phyloP scores from a whole-genome alignment of 2,113 vertebrate species.

The Spilogale gracilis region DNA sequence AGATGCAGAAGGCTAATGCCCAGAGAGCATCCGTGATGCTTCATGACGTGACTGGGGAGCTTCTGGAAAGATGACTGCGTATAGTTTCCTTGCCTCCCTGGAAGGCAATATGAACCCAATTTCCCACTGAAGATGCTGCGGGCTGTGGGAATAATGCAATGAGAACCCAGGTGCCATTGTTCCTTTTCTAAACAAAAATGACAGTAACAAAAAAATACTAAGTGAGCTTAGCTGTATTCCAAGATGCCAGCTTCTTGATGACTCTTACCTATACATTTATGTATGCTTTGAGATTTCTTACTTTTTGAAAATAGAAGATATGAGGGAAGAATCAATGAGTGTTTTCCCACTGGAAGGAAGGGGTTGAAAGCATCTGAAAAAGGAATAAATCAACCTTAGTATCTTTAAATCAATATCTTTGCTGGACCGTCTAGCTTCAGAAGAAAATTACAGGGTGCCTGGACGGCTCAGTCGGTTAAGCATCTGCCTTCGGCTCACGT shows the following conservation, averaged over 20 bases:
- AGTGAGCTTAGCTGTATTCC: background rate
- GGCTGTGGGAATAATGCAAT: background rate
- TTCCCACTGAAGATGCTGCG: background rate
- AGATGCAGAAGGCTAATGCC: background rate
- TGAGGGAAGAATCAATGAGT: background rate
- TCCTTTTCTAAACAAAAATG: background rate
- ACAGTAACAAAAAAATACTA: background rate
- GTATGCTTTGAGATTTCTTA: background rate
- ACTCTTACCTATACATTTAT: background rate
- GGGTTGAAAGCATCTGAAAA: background rate
- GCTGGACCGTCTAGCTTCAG: background rate
- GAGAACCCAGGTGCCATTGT: background rate
- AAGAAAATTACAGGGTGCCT: background rate
- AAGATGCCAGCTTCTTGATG: background rate
- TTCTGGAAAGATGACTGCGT: background rate
- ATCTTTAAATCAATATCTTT: slow-evolving; percentile 12
- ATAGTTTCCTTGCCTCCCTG: background rate
- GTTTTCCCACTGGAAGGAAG: background rate
- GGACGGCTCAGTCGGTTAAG: too few relatives aligned
- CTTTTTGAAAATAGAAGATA: background rate
- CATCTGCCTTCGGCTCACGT: too few relatives aligned
- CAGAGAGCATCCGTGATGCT: background rate
- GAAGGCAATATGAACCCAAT: background rate
- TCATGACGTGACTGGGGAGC: background rate
- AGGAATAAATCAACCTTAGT: slow-evolving; percentile 5